Evolutionary conservation across 2,113 vertebrate species (phyloP), one percentile per base, ranked within the genome.

Genomic region (Lepus americanus): DNA sequence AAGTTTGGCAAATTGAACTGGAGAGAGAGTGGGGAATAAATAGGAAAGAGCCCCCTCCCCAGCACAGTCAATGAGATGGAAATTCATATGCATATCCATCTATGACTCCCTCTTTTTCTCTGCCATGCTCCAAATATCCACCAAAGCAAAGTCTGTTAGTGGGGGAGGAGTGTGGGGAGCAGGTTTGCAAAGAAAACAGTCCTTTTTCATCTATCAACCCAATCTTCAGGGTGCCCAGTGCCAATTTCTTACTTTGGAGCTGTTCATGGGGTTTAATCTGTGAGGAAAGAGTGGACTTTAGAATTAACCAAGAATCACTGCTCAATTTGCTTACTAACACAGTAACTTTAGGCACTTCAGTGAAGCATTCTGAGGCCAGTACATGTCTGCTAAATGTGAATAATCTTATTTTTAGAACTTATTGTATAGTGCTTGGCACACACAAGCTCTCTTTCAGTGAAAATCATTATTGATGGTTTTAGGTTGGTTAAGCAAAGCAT

Each of bases 341-440:
- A 36, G 27, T 90, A 63, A 74, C 13, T 51, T 74, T 8, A 82
- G 3, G 5, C 13, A 64, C 6, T 11, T 81, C 9, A 33, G 4
- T 55, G 22, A 86, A 95, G 80, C 29, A 92, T 19, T 79, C 39
- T 53, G 25, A 92, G 25, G n/a, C 4, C 44, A 39, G 36, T n/a
- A 22, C 16, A 14, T 90, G 39, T 85, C 51, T 64, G 31, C 27
- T 94, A 76, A 82, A 92, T 84, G 36, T 39, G 51, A 36, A 73
- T 22, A 95, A 39, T 22, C 39, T 19, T 31, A 33, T 17, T 22
- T 92, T 27, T 86, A 49, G 59, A 39, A 77, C 36, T 63, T 39
- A 55, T 3, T 90, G n/a, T 59, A 92, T 17, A 53, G 7, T 67
- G n/a, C 33, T 55, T 66, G 59, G 66, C 9, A 31, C 22, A 31